These are phyloP conservation scores for Trachelus iudaicus DNA, from an alignment of 2,888 invertebrate species.

Conservation along the genomic window DNA sequence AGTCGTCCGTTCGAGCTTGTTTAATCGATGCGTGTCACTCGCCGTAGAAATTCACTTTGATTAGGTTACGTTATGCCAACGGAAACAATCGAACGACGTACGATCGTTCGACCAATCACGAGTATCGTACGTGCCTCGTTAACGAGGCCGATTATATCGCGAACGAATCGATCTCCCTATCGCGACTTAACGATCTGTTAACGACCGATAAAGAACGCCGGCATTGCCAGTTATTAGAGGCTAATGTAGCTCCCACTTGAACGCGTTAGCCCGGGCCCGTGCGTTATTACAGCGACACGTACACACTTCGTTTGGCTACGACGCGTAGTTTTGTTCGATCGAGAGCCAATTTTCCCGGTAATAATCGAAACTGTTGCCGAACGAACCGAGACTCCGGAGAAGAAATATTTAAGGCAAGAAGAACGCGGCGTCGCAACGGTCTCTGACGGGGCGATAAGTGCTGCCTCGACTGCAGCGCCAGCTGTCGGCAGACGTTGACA, in stretches of 20 bases:
- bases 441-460: not conserved
- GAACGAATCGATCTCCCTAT: slow-evolving; percentile 36
- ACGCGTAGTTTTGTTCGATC: not conserved
- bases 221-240: slow-evolving; percentile 29
- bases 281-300: not conserved
- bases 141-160: slow-evolving; percentile 31
- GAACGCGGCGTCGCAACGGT: not conserved
- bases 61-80: not conserved
- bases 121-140: not conserved
- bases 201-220: slow-evolving; percentile 31
- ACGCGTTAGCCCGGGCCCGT: not conserved
- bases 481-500: not conserved
- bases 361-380: not conserved
- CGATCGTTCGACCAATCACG: not conserved
- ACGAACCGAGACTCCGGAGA: not conserved
- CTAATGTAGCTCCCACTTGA: not conserved
- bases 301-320: too few relatives aligned
- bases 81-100: not conserved
- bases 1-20: not conserved
- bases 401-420: not conserved
- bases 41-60: not conserved
- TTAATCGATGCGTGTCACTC: not conserved
- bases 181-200: slow-evolving; percentile 38
- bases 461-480: not conserved
- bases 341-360: not conserved